A percentile compares a stretch with the other conserved stretches of the same genome.
phyloP scores from a whole-genome alignment of 1,140 invertebrate species.

The Amyelois transitella region DNA sequence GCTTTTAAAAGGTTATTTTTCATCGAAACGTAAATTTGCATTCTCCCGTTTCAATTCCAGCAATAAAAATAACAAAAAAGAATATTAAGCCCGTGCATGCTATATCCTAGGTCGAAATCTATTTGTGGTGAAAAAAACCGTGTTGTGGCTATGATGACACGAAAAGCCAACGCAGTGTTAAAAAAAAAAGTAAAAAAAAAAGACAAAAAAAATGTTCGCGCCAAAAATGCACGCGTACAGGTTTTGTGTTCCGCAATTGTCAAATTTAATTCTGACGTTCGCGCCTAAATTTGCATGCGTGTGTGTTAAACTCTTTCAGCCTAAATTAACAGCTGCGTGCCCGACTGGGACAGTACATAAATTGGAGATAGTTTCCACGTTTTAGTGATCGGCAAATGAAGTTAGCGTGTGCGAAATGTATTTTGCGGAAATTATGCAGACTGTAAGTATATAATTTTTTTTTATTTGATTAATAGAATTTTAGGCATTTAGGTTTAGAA shows the following conservation, averaged over 20 bases:
- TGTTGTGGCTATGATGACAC: conserved; percentile 9
- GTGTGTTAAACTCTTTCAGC: background rate
- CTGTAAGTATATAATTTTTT: too few species aligned
- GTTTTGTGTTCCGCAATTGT: conserved; percentile 8
- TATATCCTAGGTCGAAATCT: conserved; percentile 1
- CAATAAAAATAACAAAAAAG: background rate
- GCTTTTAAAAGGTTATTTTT: background rate
- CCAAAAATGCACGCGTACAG: background rate
- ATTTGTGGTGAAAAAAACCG: background rate
- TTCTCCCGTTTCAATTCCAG: background rate
- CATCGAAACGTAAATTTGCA: background rate
- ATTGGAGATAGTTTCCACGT: background rate
- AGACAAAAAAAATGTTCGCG: background rate
- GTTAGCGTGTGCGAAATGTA: too few species aligned
- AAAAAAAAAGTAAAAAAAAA: background rate
- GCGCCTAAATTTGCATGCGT: background rate
- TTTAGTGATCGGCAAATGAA: too few species aligned
- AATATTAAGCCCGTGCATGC: conserved; percentile 2
- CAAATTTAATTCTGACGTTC: conserved; percentile 12
- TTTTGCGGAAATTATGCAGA: too few species aligned
- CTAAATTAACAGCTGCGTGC: background rate
- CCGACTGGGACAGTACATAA: background rate
- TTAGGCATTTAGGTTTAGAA: too few species aligned
- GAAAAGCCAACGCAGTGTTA: conserved; percentile 10
- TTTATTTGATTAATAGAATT: too few species aligned